phyloP scores from a whole-genome alignment of 2,888 invertebrate genomes.

The Siphlonurus alternatus region DNA sequence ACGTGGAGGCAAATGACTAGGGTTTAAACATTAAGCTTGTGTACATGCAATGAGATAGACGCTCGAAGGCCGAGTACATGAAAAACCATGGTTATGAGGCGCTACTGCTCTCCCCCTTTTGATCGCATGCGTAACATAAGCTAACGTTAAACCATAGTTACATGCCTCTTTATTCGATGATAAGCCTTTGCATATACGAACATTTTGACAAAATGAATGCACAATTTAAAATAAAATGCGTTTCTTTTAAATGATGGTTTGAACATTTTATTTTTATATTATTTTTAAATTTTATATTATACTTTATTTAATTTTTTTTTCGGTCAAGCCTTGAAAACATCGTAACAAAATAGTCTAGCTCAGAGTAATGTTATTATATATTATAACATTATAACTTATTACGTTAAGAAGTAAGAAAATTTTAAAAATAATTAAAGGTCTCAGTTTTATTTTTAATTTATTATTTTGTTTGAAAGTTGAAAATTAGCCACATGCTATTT shows the following conservation, averaged over 20 bases:
- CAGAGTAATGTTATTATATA: too few species aligned
- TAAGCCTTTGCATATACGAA: background rate
- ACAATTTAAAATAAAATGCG: background rate
- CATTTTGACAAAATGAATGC: background rate
- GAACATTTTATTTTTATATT: background rate
- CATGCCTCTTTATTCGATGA: background rate
- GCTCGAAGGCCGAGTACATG: background rate
- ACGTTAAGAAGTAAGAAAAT: too few species aligned
- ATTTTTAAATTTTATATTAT: background rate
- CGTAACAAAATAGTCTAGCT: too few species aligned
- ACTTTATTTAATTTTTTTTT: background rate
- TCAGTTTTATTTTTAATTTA: too few species aligned
- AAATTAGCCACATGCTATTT: too few species aligned
- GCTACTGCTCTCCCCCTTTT: background rate
- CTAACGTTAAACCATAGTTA: background rate
- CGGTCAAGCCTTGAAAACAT: too few species aligned
- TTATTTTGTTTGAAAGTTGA: too few species aligned
- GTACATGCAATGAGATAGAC: background rate
- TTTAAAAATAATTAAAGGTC: too few species aligned
- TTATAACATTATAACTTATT: too few species aligned
- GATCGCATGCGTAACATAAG: background rate
- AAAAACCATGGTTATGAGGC: background rate
- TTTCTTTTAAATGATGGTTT: background rate
- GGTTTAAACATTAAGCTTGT: slow-evolving; percentile 8
- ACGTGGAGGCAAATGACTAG: slow-evolving; percentile 13